phyloP scores from a whole-genome alignment of 2,888 invertebrate genomes.

The Chymomyza procnemis region DNA sequence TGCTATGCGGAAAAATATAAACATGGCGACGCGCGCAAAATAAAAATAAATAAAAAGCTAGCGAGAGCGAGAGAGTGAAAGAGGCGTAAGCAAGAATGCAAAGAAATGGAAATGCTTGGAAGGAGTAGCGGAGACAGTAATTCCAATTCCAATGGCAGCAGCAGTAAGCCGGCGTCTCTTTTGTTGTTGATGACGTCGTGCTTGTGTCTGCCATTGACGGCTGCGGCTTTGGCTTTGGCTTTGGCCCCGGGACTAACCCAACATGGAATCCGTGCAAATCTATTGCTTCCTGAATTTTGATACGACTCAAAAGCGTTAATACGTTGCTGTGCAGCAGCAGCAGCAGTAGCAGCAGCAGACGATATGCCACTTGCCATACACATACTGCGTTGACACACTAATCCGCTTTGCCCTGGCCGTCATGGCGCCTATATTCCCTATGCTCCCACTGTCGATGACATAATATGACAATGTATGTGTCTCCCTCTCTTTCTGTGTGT shows the following conservation, averaged over 20 bases:
- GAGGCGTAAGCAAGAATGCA: neutral
- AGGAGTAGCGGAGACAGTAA: neutral
- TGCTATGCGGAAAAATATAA: conserved; percentile 50
- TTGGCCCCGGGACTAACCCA: neutral
- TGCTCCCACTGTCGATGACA: neutral
- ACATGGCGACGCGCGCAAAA: neutral
- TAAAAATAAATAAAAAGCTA: neutral
- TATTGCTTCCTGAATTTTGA: conserved; percentile 71
- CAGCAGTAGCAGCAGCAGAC: neutral
- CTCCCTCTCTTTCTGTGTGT: conserved; percentile 1
- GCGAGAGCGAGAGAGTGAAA: too few species aligned
- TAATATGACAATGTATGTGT: conserved; percentile 3
- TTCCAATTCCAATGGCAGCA: too few species aligned
- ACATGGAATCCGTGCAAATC: conserved; percentile 47
- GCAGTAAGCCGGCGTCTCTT: neutral
- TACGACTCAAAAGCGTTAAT: conserved; percentile 29
- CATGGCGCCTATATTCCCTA: conserved; percentile 9
- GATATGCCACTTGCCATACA: conserved; percentile 22
- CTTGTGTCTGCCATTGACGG: conserved; percentile 28
- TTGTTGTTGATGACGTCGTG: neutral
- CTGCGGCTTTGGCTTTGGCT: conserved; percentile 12
- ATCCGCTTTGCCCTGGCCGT: conserved; percentile 56
- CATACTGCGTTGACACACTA: conserved; percentile 56
- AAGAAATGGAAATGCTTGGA: neutral
- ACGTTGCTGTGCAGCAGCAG: too few species aligned